Evolutionary conservation across 37 sponge, comb jelly and placozoan genomes (phyloP), one percentile per base, ranked within the genome.

Genomic region (Crambe crambe): DNA sequence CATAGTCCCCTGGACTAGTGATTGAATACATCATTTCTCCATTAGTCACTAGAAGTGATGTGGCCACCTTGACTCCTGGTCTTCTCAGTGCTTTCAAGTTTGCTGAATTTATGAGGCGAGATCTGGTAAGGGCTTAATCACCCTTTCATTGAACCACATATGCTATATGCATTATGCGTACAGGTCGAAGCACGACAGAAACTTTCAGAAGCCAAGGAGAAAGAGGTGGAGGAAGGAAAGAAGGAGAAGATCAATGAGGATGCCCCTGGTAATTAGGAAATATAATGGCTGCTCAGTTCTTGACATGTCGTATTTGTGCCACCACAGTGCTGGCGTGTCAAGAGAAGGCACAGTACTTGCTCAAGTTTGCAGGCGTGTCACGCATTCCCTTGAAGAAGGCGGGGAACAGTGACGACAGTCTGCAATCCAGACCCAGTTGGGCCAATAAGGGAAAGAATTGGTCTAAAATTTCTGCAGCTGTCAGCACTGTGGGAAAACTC

Each of bases 291-390:
- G 42, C 51, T 47, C 6, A 15, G 51, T 47, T 6, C 12, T 6
- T 47, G 5, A 69, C 8, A 69, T 32, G 23, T 69, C 12, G 39
- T 35, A 69, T 37, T 31, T 40, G 22, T 41, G 38, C 9, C 25
- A n/a, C 26, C 26, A 60, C 80, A 78, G 86, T 92, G 21, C 75
- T 42, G 12, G 57, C 77, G 30, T 96, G 94, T 59, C 61, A 59
- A 34, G 73, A 89, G 58, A 96, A 96, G 75, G 96, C 96, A 2
- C 26, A 78, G 54, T 96, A 86, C 38, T 86, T 96, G 76, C 84
- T 96, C 29, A 92, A 90, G 72, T 92, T 96, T 70, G 85, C 96
- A 62, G 93, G 96, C 4, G 90, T 95, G 31, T 73, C 92, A 21
- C 72, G 80, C 2, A 56, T 59, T 0, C 39, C 65, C 58, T 1